Conservation (phyloP, 2,888 invertebrate genomes). For the Anarsia innoxiella region DNA sequence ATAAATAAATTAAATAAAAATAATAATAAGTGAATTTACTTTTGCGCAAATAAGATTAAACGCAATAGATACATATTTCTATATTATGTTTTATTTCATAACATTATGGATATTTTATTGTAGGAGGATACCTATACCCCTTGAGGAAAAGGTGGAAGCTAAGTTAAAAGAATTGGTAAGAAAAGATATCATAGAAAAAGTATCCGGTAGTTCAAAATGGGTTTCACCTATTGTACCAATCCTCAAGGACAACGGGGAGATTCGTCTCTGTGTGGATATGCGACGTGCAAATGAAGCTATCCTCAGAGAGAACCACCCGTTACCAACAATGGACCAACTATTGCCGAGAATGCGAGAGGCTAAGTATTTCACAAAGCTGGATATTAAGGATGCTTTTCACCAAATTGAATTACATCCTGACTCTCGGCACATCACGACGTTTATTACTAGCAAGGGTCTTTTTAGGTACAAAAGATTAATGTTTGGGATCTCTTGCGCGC, state of each 20-base stretch:
- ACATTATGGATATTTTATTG: too few relatives aligned
- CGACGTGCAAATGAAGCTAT: constrained; percentile 14
- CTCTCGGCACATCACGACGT: constrained; percentile 37
- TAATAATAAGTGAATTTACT: too few relatives aligned
- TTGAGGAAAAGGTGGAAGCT: constrained; percentile 17
- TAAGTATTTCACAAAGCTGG: constrained; percentile 28
- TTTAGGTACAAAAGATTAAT: constrained; percentile 40
- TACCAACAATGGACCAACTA: constrained; percentile 14
- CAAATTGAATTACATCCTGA: constrained; percentile 32
- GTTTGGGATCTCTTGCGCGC: constrained; percentile 46
- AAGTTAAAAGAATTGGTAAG: constrained; percentile 17
- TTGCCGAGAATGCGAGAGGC: constrained; percentile 18
- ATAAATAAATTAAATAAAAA: too few relatives aligned
- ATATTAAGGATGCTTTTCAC: constrained; percentile 37
- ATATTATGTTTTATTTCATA: too few relatives aligned
- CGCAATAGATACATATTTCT: too few relatives aligned
- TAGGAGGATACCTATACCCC: constrained; percentile 2
- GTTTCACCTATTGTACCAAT: constrained; percentile 18
- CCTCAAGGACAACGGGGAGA: constrained; percentile 14
- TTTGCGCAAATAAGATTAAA: too few relatives aligned
- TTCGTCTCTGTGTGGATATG: constrained; percentile 7
- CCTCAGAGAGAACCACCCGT: constrained; percentile 19
- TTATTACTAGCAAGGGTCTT: constrained; percentile 35
- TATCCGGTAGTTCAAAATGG: constrained; percentile 15
- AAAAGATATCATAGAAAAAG: constrained; percentile 19